Conservation (phyloP, 1,140 invertebrate species). For the Lordiphosa collinella region DNA sequence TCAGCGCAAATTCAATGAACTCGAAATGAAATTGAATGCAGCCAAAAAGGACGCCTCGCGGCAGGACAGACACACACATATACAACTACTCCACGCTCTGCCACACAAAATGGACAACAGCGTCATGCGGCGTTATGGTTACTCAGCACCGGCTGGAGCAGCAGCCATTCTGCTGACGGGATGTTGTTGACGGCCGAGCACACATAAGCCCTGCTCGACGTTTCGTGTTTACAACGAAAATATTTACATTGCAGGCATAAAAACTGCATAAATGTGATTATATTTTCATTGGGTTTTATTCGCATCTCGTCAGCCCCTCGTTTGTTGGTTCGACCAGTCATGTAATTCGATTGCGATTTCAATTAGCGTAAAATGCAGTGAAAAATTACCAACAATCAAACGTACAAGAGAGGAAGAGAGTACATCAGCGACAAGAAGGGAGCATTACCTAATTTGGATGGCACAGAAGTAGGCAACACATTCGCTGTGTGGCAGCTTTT, state of each 20-base stretch:
- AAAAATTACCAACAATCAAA: slow-evolving; percentile 22
- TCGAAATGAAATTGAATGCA: slow-evolving; percentile 60
- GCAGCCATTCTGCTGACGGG: slow-evolving; percentile 5
- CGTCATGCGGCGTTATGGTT: slow-evolving; percentile 28
- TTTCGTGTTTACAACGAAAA: slow-evolving; percentile 53
- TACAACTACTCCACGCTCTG: neutral
- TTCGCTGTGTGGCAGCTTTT: neutral
- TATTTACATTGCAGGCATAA: slow-evolving; percentile 77
- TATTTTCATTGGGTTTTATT: slow-evolving; percentile 73
- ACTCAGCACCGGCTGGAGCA: slow-evolving; percentile 19
- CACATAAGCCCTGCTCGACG: slow-evolving; percentile 19
- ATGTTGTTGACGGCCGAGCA: slow-evolving; percentile 20
- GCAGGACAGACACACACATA: slow-evolving; percentile 2
- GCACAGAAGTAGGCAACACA: slow-evolving; percentile 19
- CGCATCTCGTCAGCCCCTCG: neutral
- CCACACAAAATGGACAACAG: slow-evolving; percentile 10
- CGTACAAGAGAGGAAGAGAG: neutral
- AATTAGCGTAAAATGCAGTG: slow-evolving; percentile 69
- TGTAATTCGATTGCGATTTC: slow-evolving; percentile 74
- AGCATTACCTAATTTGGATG: neutral
- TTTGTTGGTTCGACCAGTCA: slow-evolving; percentile 31
- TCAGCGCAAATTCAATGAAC: slow-evolving; percentile 74
- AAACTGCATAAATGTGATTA: slow-evolving; percentile 78
- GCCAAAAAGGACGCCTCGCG: slow-evolving; percentile 12
- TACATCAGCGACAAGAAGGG: neutral